Base-by-base conservation (phyloP, 2,797 vertebrate genomes). In the Sternarchorhynchus goeldii region DNA sequence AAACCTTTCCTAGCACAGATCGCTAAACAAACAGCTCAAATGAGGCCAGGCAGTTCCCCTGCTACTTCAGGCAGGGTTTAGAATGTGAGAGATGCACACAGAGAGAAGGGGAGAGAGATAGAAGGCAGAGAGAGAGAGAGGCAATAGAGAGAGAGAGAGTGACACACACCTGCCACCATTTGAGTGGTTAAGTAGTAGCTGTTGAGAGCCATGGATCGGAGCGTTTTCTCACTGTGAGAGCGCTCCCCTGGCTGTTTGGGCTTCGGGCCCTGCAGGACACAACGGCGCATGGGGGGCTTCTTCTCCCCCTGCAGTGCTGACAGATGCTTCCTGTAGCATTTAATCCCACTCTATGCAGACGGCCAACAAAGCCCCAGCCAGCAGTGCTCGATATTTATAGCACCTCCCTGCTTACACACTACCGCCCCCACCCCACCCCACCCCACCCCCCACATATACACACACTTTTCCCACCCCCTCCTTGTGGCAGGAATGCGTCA, bases 151-250 rank as follows among this genome's bases (percentile, higher is more conserved):
- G 82, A 78, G 16, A 29, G 55, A 73, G 62, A 73, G 63, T 79
- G 25, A 25, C 25, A 45, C 45, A 50, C 83, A 41, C 85, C 77
- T 87, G 88, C 89, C 64, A 50, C 58, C 65, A 20, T 59, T 70
- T 92, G 90, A 92, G 86, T 91, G 85, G 85, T 87, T 92, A 90
- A 90, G 86, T 87, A 83, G 86, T 83, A 81, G 83, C 82, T 85
- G 84, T 85, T 87, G 83, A 88, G 83, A 87, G 83, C 80, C 68
- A 76, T 65, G 66, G 82, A 87, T 90, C 75, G 81, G 84, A 90
- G 89, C n/a, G 7, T 88, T 84, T 89, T 85, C 71, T 73, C 71
- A 58, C 55, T 5, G 69, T 59, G 57, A 81, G 70, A 65, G 70
- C 53, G 75, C 82, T 67, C 81, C 79, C 74, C 82, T 81, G 83